Evolutionary conservation across 2,888 invertebrate species (phyloP).

Genomic region (Nyleta sp.): DNA sequence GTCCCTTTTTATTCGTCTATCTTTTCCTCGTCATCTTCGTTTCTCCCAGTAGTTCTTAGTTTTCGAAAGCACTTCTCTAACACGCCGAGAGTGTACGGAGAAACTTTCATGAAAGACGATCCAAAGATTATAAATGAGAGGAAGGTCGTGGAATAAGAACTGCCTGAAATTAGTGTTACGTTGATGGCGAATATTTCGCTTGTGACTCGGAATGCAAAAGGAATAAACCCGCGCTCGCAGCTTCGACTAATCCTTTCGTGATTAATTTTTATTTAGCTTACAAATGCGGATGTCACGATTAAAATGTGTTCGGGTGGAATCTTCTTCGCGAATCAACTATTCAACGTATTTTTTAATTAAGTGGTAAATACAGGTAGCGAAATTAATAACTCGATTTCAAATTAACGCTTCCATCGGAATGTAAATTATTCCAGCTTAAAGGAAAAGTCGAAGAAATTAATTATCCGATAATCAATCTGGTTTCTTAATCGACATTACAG

Average conservation of each 20-base stretch:
- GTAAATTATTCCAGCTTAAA: too few relatives aligned
- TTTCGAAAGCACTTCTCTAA: slow-evolving; percentile 58
- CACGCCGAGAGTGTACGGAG: slow-evolving; percentile 43
- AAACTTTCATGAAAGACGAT: slow-evolving; percentile 61
- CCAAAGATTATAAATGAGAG: slow-evolving; percentile 63
- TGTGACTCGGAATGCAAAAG: slow-evolving; percentile 15
- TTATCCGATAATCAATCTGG: background rate
- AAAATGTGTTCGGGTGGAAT: too few relatives aligned
- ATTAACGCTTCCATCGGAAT: too few relatives aligned
- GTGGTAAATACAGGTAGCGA: too few relatives aligned
- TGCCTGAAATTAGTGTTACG: slow-evolving; percentile 50
- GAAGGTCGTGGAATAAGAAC: slow-evolving; percentile 53
- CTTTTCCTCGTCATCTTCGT: slow-evolving; percentile 55
- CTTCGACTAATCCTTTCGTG: background rate
- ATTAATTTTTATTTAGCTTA: too few relatives aligned
- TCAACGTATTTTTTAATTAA: too few relatives aligned
- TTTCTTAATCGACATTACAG: background rate
- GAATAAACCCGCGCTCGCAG: background rate
- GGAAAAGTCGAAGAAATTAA: background rate
- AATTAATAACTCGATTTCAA: too few relatives aligned
- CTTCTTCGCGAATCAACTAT: too few relatives aligned
- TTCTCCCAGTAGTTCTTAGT: slow-evolving; percentile 56
- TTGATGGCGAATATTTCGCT: slow-evolving; percentile 38
- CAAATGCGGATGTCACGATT: too few relatives aligned
- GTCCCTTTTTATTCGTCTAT: slow-evolving; percentile 53